Base-by-base conservation (phyloP, 2,888 invertebrate species). In the Corbicula japonica region DNA sequence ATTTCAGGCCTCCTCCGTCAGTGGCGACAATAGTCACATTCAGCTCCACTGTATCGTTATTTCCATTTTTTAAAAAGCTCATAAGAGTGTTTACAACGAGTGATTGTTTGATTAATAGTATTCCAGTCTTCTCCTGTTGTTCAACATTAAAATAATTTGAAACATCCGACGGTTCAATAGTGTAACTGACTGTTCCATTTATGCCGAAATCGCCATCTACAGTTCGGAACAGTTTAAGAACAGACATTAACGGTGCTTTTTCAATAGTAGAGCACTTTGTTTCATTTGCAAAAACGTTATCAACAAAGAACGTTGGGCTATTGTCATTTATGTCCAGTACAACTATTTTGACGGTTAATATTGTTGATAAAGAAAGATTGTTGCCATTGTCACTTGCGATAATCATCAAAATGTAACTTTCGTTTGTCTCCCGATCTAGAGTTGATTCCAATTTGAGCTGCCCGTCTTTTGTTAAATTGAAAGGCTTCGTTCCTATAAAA, bases 241-340 rank as follows among this genome's bases (percentile, higher is more conserved):
- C 79, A 15, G 83, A 76, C 5, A 38, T 61, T 12, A 70, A 68
- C 3, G 80, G 80, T 15, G 65, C 62, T 32, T 80, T 69, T 54
- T 80, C 83, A 12, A 77, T 46, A 30, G 72, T 77, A 46, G 35
- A 44, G 23, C 74, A 60, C 32, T 52, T 18, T 6, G 74, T 32
- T 6, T 60, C 32, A 18, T 30, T 41, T 21, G 48, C 38, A 35
- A 26, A 35, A n/a, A 21, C n/a, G n/a, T n/a, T 54, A 46, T 70
- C 70, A 46, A 66, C 44, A 61, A 38, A 41, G 48, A 84, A 79
- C 1, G 46, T 21, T 12, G 83, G 87, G 4, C 21, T 41, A 66
- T 84, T 80, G 52, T 86, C 84, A 66, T 86, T 86, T 34, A 71
- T 32, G 52, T 86, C 86, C 2, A 74, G 62, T 5, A 86, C 73